phyloP scores from a whole-genome alignment of 2,113 vertebrate genomes.

The Platysternon megacephalum region DNA sequence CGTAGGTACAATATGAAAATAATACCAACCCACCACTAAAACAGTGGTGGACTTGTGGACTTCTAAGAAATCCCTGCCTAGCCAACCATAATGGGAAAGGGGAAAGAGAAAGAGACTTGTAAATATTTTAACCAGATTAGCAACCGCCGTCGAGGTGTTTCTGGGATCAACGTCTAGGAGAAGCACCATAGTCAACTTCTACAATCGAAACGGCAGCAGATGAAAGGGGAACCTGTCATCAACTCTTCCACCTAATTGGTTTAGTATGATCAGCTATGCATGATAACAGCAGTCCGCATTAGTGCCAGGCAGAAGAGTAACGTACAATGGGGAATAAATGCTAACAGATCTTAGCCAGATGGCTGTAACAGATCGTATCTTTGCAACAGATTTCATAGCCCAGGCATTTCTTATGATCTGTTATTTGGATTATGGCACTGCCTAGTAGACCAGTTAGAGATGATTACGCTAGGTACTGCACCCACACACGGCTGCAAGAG shows the following conservation, averaged over 20 bases:
- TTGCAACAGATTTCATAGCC: slow-evolving; percentile 51
- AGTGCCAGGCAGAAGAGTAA: slow-evolving; percentile 33
- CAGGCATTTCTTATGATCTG: slow-evolving; percentile 58
- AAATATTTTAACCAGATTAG: slow-evolving; percentile 69
- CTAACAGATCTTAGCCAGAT: slow-evolving; percentile 70
- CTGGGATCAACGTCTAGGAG: slow-evolving; percentile 44
- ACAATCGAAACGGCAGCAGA: slow-evolving; percentile 17
- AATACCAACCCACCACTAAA: slow-evolving; percentile 35
- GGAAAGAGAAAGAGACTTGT: slow-evolving; percentile 22
- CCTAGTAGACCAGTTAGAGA: not conserved
- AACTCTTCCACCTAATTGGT: slow-evolving; percentile 69
- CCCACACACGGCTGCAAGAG: not conserved
- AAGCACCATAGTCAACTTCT: slow-evolving; percentile 51
- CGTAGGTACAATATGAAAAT: slow-evolving; percentile 33
- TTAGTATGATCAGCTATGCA: slow-evolving; percentile 70
- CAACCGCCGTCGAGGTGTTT: slow-evolving; percentile 63
- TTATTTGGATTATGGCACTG: not conserved
- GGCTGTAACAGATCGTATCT: slow-evolving; percentile 57
- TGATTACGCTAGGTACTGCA: not conserved
- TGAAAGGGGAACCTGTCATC: slow-evolving; percentile 70
- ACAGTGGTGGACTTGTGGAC: slow-evolving; percentile 36
- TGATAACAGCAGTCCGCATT: slow-evolving; percentile 65
- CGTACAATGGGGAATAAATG: slow-evolving; percentile 70
- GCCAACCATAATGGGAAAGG: slow-evolving; percentile 31
- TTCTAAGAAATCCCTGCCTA: slow-evolving; percentile 50